Evolutionary conservation across 2,888 invertebrate genomes (phyloP).

Genomic region (Caprella mutica): DNA sequence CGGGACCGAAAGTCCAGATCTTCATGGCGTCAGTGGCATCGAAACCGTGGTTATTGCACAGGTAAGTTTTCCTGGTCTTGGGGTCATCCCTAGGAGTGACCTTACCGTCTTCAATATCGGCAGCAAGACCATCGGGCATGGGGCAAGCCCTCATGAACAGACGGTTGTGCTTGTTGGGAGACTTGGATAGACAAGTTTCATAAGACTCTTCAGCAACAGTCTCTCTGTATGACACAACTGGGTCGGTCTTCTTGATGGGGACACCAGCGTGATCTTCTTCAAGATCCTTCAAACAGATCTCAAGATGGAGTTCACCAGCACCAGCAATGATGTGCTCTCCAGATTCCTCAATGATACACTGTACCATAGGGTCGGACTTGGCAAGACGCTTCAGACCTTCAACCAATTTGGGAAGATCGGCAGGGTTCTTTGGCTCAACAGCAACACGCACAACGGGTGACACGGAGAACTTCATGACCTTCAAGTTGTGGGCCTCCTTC

Average conservation of each 20-base stretch:
- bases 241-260: constrained; percentile 96
- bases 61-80: constrained; percentile 87
- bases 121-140: constrained; percentile 92
- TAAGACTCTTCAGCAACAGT: constrained; percentile 87
- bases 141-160: constrained; percentile 89
- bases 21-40: constrained; percentile 96
- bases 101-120: constrained; percentile 92
- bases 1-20: constrained; percentile 99
- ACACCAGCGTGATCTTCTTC: constrained; percentile 99
- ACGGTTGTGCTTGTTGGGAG: constrained; percentile 99
- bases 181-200: constrained; percentile 95
- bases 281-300: constrained; percentile 97
- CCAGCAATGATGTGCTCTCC: constrained; percentile 99
- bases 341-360: constrained; percentile 98
- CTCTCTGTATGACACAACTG: constrained; percentile 97
- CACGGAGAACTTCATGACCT: constrained; percentile 99
- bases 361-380: constrained; percentile 99
- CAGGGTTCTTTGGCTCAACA: constrained; percentile 97
- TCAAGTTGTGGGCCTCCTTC: constrained; percentile 99
- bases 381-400: constrained; percentile 93
- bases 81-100: constrained; percentile 94
- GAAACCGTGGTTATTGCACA: constrained; percentile 91
- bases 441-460: constrained; percentile 99
- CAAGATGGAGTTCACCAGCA: constrained; percentile 97
- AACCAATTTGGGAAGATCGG: constrained; percentile 96